Conservation (phyloP, 2,888 invertebrate species). For the Adineta ricciae region DNA sequence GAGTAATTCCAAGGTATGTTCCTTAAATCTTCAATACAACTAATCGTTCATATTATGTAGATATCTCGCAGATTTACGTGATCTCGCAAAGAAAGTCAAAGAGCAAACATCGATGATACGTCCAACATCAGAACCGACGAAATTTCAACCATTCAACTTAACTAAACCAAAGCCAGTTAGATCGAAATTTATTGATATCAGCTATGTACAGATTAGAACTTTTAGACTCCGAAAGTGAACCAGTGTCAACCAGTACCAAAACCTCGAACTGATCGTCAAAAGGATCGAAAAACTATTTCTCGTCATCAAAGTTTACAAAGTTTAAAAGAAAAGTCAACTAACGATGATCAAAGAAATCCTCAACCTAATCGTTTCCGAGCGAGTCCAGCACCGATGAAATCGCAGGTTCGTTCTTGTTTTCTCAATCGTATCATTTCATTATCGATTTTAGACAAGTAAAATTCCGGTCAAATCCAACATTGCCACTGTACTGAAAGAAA, state of each 20-base stretch:
- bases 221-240: conserved; percentile 44
- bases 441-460: background rate
- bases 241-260: conserved; percentile 41
- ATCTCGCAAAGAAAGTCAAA: background rate
- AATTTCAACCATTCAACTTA: conserved; percentile 44
- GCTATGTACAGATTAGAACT: background rate
- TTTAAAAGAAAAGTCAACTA: conserved; percentile 41
- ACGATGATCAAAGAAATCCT: conserved; percentile 41
- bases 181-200: too few relatives aligned
- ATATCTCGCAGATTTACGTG: background rate
- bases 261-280: conserved; percentile 39
- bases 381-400: conserved; percentile 39
- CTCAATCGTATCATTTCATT: background rate
- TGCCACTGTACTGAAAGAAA: conserved; percentile 31
- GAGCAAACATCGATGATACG: background rate
- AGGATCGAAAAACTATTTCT: conserved; percentile 40
- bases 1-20: background rate
- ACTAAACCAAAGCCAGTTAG: conserved; percentile 42
- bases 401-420: conserved; percentile 39
- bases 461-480: conserved; percentile 29
- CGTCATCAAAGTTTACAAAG: too few relatives aligned
- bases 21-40: background rate
- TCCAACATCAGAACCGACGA: conserved; percentile 35
- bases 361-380: conserved; percentile 43
- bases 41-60: background rate